Conservation (phyloP, 1,140 invertebrate genomes). For the Monomorium pharaonis region DNA sequence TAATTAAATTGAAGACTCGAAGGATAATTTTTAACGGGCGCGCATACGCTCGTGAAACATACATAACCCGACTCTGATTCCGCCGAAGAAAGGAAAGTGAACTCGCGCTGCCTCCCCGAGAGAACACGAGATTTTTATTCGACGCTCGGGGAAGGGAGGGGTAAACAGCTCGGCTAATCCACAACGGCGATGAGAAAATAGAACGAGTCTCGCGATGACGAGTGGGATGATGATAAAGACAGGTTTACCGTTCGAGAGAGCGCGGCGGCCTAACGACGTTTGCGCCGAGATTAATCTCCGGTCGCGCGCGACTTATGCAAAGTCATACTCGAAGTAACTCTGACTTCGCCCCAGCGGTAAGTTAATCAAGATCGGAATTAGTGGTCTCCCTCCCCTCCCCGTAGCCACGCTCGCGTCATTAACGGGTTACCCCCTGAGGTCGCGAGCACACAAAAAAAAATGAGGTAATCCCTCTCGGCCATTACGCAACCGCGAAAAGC, state of each 20-base stretch:
- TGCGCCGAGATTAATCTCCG: conserved; percentile 52
- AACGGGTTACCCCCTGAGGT: background rate
- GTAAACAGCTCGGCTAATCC: conserved; percentile 1
- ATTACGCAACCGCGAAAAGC: conserved; percentile 5
- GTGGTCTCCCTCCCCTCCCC: conserved; percentile 25
- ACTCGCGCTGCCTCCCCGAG: background rate
- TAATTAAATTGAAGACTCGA: background rate
- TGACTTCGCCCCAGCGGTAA: conserved; percentile 22
- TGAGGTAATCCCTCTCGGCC: background rate
- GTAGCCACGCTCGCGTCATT: conserved; percentile 30
- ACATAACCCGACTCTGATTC: background rate
- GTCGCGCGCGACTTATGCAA: conserved; percentile 50
- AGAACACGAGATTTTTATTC: background rate
- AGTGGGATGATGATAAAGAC: background rate
- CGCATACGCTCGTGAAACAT: background rate
- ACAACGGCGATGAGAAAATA: background rate
- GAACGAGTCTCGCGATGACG: background rate
- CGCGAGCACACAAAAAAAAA: conserved; percentile 22
- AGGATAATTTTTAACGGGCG: background rate
- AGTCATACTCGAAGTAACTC: conserved; percentile 53
- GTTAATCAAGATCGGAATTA: conserved; percentile 57
- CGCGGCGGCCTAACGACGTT: conserved; percentile 39
- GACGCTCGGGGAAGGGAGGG: too few species aligned
- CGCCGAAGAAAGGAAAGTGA: background rate
- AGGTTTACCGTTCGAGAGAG: background rate